Conservation (phyloP, 2,797 vertebrate genomes). For the Streptopelia turtur region DNA sequence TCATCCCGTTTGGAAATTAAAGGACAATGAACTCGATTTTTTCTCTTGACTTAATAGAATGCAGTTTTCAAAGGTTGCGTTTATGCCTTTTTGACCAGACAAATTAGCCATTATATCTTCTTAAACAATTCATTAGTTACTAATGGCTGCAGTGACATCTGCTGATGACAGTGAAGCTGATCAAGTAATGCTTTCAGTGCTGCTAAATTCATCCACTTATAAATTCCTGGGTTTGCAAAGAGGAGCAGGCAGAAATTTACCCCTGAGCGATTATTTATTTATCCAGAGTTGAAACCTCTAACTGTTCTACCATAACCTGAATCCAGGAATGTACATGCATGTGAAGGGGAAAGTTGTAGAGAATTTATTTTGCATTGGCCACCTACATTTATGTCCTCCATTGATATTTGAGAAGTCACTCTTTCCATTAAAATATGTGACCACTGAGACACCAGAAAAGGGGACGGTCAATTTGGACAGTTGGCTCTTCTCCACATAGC, state of each 20-base stretch:
- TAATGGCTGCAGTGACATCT: conserved; percentile 79
- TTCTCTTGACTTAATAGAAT: conserved; percentile 63
- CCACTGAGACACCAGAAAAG: not conserved
- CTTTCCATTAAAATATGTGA: not conserved
- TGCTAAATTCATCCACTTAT: conserved; percentile 66
- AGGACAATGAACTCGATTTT: conserved; percentile 64
- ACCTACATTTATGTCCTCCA: not conserved
- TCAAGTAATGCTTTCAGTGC: conserved; percentile 67
- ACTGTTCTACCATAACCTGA: not conserved
- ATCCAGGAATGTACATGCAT: not conserved
- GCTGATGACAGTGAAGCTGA: conserved; percentile 76
- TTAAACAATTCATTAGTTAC: conserved; percentile 79
- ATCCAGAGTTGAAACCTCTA: not conserved
- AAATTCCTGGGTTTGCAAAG: conserved; percentile 23
- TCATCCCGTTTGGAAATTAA: conserved; percentile 73
- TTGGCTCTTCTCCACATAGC: not conserved
- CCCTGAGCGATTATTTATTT: not conserved
- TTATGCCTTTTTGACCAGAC: conserved; percentile 73
- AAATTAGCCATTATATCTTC: conserved; percentile 75
- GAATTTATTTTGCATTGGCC: not conserved
- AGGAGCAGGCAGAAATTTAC: not conserved
- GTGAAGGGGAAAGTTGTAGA: not conserved
- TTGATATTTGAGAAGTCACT: not conserved
- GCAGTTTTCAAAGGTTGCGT: conserved; percentile 65
- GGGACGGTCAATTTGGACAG: not conserved